A percentile compares a stretch with the other conserved stretches of the same genome.
These are phyloP conservation scores for Stegana nigrithorax DNA, from an alignment of 2,888 invertebrate species.

Conservation along the genomic window DNA sequence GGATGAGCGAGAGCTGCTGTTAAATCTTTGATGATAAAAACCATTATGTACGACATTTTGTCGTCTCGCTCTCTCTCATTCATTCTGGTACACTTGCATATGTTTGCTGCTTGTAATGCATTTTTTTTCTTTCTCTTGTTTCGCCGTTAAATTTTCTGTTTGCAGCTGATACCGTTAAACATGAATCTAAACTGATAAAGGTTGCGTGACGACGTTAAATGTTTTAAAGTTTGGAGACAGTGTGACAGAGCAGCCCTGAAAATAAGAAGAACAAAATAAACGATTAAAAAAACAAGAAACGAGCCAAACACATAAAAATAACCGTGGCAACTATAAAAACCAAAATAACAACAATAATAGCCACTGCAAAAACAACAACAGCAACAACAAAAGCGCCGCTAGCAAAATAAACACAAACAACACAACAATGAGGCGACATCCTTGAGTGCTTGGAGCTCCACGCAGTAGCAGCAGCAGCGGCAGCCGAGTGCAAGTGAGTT, in stretches of 20 bases:
- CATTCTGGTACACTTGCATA: background rate
- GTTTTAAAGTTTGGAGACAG: too few relatives aligned
- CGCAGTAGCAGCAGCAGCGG: too few relatives aligned
- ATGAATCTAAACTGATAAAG: background rate
- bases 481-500: too few relatives aligned
- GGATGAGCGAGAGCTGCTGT: too few relatives aligned
- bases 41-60: too few relatives aligned
- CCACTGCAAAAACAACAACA: background rate
- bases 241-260: too few relatives aligned
- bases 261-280: too few relatives aligned
- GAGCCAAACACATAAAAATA: too few relatives aligned
- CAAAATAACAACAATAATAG: background rate
- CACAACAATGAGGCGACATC: background rate
- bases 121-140: background rate
- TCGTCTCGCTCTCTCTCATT: background rate
- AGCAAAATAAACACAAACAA: background rate
- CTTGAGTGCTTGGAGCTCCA: background rate
- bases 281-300: too few relatives aligned
- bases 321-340: background rate
- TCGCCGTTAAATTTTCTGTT: background rate
- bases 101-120: background rate
- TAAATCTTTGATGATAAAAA: too few relatives aligned
- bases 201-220: too few relatives aligned
- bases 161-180: background rate
- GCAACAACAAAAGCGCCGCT: background rate